Evolutionary conservation across 2,888 invertebrate genomes (phyloP), one percentile per base, ranked within the genome.

Genomic region (Tholera decimalis): DNA sequence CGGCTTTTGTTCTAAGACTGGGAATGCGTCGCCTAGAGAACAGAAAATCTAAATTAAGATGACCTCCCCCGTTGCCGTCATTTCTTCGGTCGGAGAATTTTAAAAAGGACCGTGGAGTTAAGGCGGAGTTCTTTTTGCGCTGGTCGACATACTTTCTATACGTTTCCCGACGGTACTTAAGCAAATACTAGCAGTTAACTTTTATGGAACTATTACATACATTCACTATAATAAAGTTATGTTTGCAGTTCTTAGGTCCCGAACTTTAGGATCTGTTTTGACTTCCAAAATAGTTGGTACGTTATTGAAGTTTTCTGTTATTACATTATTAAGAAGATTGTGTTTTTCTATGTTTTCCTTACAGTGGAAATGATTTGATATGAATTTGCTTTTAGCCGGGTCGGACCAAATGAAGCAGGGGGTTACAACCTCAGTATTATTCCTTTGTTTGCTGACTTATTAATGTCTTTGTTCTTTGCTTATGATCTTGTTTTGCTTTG

Each of bases 141-240:
- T 91, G 91, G 91, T 69, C 76, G 54, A 57, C 66, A 71, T 56
- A 39, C 39, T 68, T 57, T 72, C 67, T 80, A 80, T 83, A 81
- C 77, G 73, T 78, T 72, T 85, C 87, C 85, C 73, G 83, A 43
- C 71, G 84, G 88, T 90, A 86, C 89, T 93, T 91, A 92, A 89
- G 90, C 87, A 92, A 92, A 93, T 92, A 90, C 90, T 87, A 85
- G 88, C 85, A 87, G 90, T 92, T 91, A 91, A 91, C 89, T 92
- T 93, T 93, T 92, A 93, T 92, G 85, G 84, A 85, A 91, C 92
- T 91, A 88, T 92, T 89, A 89, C 91, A 91, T 90, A 89, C 87
- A 91, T 92, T 89, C 83, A 80, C 83, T 84, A 82, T 88, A 90
- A 91, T 92, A 92, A 90, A 92, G 87, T 91, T 85, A 88, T 92